Percentiles rank a stretch among this genome's conserved stretches.
phyloP scores from a whole-genome alignment of 2,888 invertebrate genomes.

The Cistogaster globosa region DNA sequence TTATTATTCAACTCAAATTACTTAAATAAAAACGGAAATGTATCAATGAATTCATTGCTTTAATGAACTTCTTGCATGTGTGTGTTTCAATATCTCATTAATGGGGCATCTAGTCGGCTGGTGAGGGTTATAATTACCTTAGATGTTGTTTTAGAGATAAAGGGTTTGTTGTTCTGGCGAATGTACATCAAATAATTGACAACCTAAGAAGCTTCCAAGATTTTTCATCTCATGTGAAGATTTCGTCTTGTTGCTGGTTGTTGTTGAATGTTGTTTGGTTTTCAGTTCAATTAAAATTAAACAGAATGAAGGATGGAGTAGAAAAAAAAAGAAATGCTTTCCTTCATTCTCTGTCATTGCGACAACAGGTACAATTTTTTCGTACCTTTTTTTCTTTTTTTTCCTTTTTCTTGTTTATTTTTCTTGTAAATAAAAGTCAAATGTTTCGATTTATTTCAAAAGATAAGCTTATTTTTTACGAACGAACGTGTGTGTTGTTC shows the following conservation, averaged over 20 bases:
- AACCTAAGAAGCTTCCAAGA: slow-evolving; percentile 60
- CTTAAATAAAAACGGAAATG: no score
- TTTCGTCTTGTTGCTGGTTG: neutral
- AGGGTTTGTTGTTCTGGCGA: slow-evolving; percentile 50
- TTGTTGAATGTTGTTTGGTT: slow-evolving; percentile 37
- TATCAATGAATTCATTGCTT: slow-evolving; percentile 29
- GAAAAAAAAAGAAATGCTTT: neutral
- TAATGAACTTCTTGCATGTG: slow-evolving; percentile 5
- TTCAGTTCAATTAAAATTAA: slow-evolving; percentile 44
- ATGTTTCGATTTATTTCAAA: slow-evolving; percentile 65
- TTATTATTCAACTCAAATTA: no score
- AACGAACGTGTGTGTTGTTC: slow-evolving; percentile 42
- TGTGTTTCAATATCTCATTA: slow-evolving; percentile 12
- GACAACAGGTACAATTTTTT: slow-evolving; percentile 55
- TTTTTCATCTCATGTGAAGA: slow-evolving; percentile 17
- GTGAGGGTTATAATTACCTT: slow-evolving; percentile 67
- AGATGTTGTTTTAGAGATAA: slow-evolving; percentile 72
- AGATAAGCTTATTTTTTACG: slow-evolving; percentile 64
- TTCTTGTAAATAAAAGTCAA: slow-evolving; percentile 49
- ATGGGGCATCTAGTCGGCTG: slow-evolving; percentile 29
- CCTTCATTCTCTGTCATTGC: slow-evolving; percentile 49
- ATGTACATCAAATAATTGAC: slow-evolving; percentile 73
- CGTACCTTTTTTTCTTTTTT: slow-evolving; percentile 9
- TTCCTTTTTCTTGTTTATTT: neutral
- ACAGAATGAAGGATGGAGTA: slow-evolving; percentile 5